These are phyloP conservation scores for Arctopsyche grandis DNA, from an alignment of 1,140 invertebrate species.

Conservation along the genomic window DNA sequence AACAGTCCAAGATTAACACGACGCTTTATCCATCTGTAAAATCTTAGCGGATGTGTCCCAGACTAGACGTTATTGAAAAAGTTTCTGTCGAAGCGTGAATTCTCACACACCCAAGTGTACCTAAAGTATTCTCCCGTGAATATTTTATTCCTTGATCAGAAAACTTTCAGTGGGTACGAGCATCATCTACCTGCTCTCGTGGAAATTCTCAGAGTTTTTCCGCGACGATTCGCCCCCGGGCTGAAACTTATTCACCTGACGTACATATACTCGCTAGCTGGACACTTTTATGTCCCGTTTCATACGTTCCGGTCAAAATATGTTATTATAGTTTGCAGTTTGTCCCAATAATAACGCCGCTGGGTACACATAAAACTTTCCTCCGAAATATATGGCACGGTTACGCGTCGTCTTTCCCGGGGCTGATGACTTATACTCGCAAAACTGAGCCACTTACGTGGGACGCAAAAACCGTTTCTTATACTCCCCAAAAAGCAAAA, in stretches of 20 bases:
- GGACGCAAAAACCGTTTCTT: neutral
- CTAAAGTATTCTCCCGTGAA: neutral
- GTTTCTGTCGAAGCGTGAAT: too few species aligned
- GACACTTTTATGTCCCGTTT: constrained; percentile 24
- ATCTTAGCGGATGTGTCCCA: too few species aligned
- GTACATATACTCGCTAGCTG: neutral
- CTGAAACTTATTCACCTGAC: constrained; percentile 21
- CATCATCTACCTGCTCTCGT: neutral
- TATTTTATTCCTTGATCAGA: constrained; percentile 4
- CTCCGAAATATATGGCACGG: neutral
- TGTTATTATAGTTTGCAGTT: constrained; percentile 32
- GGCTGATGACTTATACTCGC: constrained; percentile 11
- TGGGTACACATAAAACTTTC: constrained; percentile 29
- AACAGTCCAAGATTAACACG: too few species aligned
- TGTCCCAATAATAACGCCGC: constrained; percentile 23
- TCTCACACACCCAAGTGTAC: too few species aligned
- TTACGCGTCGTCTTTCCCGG: neutral
- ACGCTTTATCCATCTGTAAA: too few species aligned
- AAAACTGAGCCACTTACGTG: constrained; percentile 12
- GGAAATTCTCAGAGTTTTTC: neutral
- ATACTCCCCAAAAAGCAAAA: neutral
- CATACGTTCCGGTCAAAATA: constrained; percentile 25
- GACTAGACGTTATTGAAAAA: too few species aligned
- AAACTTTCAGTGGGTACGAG: neutral
- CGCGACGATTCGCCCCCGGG: neutral